phyloP scores from a whole-genome alignment of 1,140 invertebrate genomes.

The Bombus haemorrhoidalis region DNA sequence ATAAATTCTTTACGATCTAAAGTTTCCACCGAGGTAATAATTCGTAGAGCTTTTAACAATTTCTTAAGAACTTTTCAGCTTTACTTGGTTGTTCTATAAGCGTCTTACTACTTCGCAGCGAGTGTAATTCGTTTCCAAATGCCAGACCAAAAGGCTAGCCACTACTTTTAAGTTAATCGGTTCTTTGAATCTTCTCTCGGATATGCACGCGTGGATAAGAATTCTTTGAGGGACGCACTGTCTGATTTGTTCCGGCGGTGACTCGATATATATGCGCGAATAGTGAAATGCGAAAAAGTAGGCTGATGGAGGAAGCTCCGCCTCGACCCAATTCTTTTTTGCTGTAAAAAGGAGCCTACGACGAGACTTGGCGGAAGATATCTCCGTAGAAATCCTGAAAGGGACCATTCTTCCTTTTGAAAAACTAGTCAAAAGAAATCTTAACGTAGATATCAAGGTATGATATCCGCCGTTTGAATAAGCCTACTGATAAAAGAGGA shows the following conservation, averaged over 20 bases:
- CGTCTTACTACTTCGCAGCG: neutral
- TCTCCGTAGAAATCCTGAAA: slow-evolving; percentile 30
- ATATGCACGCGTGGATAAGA: neutral
- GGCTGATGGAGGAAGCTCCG: neutral
- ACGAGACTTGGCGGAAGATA: neutral
- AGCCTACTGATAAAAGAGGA: neutral
- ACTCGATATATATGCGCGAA: neutral
- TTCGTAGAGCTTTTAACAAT: neutral
- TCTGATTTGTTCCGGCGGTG: neutral
- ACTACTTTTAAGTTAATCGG: neutral
- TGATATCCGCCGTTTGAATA: slow-evolving; percentile 18
- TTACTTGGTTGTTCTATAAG: neutral
- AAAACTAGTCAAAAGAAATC: slow-evolving; percentile 1
- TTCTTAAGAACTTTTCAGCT: neutral
- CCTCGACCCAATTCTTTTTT: slow-evolving; percentile 38
- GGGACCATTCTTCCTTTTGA: slow-evolving; percentile 2
- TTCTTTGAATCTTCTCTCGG: neutral
- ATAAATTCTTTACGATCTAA: too few relatives aligned
- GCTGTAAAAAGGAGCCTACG: slow-evolving; percentile 15
- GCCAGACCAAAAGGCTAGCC: too few relatives aligned
- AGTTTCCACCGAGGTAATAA: neutral
- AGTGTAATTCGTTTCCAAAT: neutral
- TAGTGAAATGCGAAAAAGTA: slow-evolving; percentile 4
- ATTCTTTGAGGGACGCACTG: neutral
- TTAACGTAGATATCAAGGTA: neutral